Percentiles rank a stretch among this genome's conserved stretches.
phyloP scores from a whole-genome alignment of 30 jellyfish, hydroid and myxozoan genomes.

The Turritopsis dohrnii region DNA sequence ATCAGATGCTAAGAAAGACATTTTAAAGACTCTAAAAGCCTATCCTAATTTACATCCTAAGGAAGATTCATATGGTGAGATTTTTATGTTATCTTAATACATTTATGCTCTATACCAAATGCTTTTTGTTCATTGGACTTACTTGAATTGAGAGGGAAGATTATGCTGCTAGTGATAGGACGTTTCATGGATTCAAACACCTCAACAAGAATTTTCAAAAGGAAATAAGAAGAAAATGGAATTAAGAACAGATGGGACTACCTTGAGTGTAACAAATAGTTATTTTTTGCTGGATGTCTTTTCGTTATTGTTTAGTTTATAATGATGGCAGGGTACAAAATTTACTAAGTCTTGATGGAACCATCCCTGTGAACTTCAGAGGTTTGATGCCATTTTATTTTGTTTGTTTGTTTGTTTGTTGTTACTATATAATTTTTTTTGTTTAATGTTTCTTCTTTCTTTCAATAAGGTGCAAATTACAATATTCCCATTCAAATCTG shows the following conservation, averaged over 20 bases:
- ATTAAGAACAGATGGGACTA: too few relatives aligned
- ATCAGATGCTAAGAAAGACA: slow-evolving; percentile 49
- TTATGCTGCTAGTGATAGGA: too few relatives aligned
- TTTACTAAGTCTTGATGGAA: slow-evolving; percentile 46
- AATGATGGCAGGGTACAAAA: slow-evolving; percentile 35
- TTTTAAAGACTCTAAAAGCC: slow-evolving; percentile 37
- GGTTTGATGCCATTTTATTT: slow-evolving; percentile 34
- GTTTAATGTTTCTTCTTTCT: too few relatives aligned
- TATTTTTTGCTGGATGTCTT: neutral
- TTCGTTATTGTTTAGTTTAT: slow-evolving; percentile 45
- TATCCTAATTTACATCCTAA: slow-evolving; percentile 54
- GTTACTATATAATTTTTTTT: neutral
- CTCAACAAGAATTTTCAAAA: too few relatives aligned
- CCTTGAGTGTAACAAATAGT: too few relatives aligned
- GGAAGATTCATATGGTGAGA: slow-evolving; percentile 54
- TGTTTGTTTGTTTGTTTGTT: slow-evolving; percentile 4
- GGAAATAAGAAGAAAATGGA: too few relatives aligned
- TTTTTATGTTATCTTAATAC: neutral
- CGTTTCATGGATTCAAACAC: too few relatives aligned
- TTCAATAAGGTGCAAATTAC: slow-evolving; percentile 59
- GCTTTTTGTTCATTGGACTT: too few relatives aligned
- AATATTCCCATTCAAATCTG: slow-evolving; percentile 74
- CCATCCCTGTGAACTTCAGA: slow-evolving; percentile 60
- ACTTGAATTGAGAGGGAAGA: too few relatives aligned
- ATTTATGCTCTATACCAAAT: neutral